These are phyloP conservation scores for Capreolus pygargus DNA, from an alignment of 2,113 vertebrate genomes.

Conservation along the genomic window DNA sequence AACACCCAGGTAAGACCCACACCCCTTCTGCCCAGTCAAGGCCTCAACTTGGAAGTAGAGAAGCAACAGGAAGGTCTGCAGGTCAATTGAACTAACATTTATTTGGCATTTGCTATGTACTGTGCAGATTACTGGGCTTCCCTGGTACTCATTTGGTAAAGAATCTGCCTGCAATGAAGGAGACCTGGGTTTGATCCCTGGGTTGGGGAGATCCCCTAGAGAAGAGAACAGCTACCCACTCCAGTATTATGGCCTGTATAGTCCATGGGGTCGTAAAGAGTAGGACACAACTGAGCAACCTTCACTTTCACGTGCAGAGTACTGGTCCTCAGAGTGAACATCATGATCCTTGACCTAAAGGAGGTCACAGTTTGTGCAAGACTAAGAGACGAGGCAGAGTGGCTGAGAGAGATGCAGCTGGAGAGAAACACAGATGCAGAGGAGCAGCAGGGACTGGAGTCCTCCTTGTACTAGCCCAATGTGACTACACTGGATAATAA, in stretches of 20 bases:
- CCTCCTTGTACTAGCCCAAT: neutral
- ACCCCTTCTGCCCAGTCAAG: neutral
- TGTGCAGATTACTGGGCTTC: neutral
- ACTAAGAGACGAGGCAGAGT: neutral
- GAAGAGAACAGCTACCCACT: neutral
- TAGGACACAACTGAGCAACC: neutral
- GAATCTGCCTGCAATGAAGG: neutral
- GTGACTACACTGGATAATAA: neutral
- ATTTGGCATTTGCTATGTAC: neutral
- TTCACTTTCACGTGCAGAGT: neutral
- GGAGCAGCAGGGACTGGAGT: neutral
- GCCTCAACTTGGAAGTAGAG: neutral
- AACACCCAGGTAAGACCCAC: neutral
- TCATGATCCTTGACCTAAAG: neutral
- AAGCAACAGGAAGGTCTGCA: neutral
- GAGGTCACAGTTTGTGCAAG: neutral
- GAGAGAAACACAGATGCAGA: neutral
- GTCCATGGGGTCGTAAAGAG: neutral
- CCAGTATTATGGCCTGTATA: neutral
- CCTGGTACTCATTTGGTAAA: neutral
- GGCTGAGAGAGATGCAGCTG: neutral
- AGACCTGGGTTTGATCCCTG: neutral
- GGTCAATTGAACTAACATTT: neutral
- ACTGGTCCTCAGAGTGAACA: neutral
- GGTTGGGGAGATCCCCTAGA: neutral